Evolutionary conservation across 2,888 invertebrate species (phyloP), one percentile per base, ranked within the genome.

Genomic region (Habroteleia sp.): DNA sequence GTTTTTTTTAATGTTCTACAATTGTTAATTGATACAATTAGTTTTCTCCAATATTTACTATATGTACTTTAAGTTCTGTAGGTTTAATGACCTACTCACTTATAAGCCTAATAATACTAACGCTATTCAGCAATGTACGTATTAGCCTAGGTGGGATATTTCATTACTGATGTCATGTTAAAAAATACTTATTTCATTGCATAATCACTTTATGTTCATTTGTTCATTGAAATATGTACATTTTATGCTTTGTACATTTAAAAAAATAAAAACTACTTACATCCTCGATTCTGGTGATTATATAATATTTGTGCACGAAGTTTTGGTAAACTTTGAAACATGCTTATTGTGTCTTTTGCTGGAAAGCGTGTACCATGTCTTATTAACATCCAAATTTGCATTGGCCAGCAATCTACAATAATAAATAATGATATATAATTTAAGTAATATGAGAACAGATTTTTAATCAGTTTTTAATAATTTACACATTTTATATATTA

Each of bases 331-430:
- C 90, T 89, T 39, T 90, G 88, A 31, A 94, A 89, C 5, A 89
- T 89, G 0, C 85, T 79, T 1, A 94, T 91, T 48, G 91, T 91
- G 0, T 88, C 85, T 0, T 88, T 87, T 10, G 91, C 90, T 0
- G 95, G 94, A 78, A 92, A 90, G 76, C 93, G 90, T 0, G 94
- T 92, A 3, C 95, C 95, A 80, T 94, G 93, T 6, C 94, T 91
- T 73, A 90, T 90, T 50, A 94, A 84, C 79, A 93, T 89, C 94
- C 95, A 96, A 62, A 95, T 91, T 77, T 94, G 94, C 0, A 90
- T 87, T 0, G 95, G 92, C 68, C 90, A 89, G 81, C 95, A 96
- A 79, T 93, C 94, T 94, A 16, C 17, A 74, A n/a, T n/a, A n/a
- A n/a, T n/a, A n/a, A n/a, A n/a, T n/a, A n/a, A n/a, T n/a, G n/a